These are phyloP conservation scores for Phyllotis vaccarum DNA, from an alignment of 2,797 vertebrate species.

Conservation along the genomic window DNA sequence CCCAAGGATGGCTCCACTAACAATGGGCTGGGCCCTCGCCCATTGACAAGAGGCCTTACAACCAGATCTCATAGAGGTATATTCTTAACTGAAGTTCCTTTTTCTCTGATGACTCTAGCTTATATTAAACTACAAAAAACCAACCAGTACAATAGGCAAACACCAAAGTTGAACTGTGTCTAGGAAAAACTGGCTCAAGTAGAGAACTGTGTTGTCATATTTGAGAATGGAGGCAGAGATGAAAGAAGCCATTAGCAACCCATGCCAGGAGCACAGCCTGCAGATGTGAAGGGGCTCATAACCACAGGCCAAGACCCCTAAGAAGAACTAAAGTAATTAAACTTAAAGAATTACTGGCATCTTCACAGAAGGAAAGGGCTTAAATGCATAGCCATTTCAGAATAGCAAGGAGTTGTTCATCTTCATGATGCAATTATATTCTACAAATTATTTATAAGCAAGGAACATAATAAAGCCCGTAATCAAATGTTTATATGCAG, in stretches of 20 bases:
- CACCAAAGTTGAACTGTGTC: not conserved
- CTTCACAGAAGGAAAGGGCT: not conserved
- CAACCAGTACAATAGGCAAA: not conserved
- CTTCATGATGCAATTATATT: not conserved
- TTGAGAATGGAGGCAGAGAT: not conserved
- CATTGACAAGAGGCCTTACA: not conserved
- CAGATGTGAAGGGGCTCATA: rapidly evolving
- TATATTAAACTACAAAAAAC: not conserved
- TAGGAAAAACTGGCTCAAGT: not conserved
- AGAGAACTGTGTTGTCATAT: not conserved
- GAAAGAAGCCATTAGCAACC: not conserved
- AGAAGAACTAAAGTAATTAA: not conserved
- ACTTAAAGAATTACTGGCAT: not conserved
- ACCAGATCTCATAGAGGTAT: not conserved
- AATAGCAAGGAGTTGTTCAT: not conserved
- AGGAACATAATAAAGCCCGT: not conserved
- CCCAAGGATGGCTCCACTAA: not conserved
- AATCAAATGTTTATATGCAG: not conserved
- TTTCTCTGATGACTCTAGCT: not conserved
- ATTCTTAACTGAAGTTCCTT: not conserved
- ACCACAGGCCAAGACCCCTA: not conserved
- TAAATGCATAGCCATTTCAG: not conserved
- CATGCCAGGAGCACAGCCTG: no score
- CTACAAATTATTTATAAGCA: not conserved
- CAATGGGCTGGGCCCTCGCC: not conserved